Base-by-base conservation (phyloP, 2,888 invertebrate genomes). In the Cactoblastis cactorum region DNA sequence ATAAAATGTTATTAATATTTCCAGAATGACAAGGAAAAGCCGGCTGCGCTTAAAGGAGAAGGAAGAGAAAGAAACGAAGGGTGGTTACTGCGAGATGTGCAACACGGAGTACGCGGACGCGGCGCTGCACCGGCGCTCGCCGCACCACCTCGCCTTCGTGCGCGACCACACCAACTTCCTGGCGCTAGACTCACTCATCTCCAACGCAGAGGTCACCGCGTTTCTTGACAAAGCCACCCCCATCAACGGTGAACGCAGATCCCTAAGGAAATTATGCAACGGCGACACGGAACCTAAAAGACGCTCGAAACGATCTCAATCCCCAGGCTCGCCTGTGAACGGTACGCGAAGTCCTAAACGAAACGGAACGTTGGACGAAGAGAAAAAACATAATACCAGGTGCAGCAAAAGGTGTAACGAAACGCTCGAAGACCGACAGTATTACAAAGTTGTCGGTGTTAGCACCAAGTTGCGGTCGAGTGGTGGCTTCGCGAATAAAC, bases 81-180 rank as follows among this genome's bases (percentile, higher is more conserved):
- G 91, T 38, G 95, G 95, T 14, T 95, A 94, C 71, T 95, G 95
- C 84, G 95, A 95, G 83, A 94, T 96, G 77, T 96, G 96, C 78
- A 94, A 94, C 71, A 83, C 92, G 45, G 94, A 94, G 65, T 96
- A 95, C 77, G 91, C 90, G 53, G 93, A 93, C 68, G 86, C 94
- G 11, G 91, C 92, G 12, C 90, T 93, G 56, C 96, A 96, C 70
- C 84, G 95, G 15, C 92, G 93, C 58, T 94, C 94, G 24, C 93
- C 94, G 62, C 92, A 93, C 63, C 96, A 96, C 80, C 82, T 93
- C 50, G 92, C 92, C 58, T 94, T 95, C 77, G 93, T 94, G 28
- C 92, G 92, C 50, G 94, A 95, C 75, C 92, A 93, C 63, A 91
- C 91, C 58, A 95, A 95, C 79, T 96, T 94, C 78, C 86, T 94